These are phyloP conservation scores for Ailuropoda melanoleuca DNA, from an alignment of 2,113 vertebrate genomes.

Conservation along the genomic window DNA sequence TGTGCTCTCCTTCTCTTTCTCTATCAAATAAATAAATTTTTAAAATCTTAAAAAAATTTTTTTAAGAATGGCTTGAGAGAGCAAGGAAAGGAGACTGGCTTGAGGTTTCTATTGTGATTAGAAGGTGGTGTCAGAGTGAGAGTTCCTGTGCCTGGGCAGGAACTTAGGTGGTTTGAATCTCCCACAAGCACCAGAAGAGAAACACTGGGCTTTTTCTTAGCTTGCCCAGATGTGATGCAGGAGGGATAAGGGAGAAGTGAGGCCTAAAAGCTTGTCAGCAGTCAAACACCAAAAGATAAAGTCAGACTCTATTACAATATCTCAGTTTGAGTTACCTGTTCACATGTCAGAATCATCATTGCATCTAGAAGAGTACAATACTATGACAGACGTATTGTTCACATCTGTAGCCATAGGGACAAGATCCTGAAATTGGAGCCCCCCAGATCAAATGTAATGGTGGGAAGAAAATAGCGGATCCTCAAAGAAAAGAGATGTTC, in stretches of 20 bases:
- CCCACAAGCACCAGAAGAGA: background rate
- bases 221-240: background rate
- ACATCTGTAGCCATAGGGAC: background rate
- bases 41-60: too few relatives aligned
- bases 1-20: too few relatives aligned
- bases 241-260: background rate
- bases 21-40: too few relatives aligned
- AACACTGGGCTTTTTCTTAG: background rate
- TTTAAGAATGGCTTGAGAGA: background rate
- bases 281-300: background rate
- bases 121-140: background rate
- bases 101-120: background rate
- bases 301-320: background rate
- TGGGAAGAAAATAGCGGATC: background rate
- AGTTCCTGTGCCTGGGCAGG: background rate
- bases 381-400: background rate
- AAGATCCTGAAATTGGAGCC: background rate
- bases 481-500: background rate
- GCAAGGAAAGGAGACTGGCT: background rate
- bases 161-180: background rate
- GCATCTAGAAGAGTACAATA: background rate
- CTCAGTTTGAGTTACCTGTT: background rate
- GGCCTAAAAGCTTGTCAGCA: background rate
- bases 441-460: background rate
- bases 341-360: background rate